These are phyloP conservation scores for Morone chrysops DNA, from an alignment of 2,113 vertebrate species.

Conservation along the genomic window DNA sequence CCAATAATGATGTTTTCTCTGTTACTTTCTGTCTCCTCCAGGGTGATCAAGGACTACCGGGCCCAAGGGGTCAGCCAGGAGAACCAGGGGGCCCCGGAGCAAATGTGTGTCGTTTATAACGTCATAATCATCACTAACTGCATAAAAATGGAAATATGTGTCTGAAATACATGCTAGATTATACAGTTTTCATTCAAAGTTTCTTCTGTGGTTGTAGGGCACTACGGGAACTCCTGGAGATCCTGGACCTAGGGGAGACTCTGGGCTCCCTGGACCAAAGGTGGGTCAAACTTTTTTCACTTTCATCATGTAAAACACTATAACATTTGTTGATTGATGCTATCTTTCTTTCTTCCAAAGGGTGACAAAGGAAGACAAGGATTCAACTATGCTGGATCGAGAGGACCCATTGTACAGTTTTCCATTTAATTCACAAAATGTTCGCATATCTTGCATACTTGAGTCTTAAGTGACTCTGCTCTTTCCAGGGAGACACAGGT, in stretches of 20 bases:
- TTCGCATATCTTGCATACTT: not conserved
- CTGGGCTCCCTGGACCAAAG: conserved; percentile 59
- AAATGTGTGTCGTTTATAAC: conserved; percentile 60
- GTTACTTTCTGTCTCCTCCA: conserved; percentile 25
- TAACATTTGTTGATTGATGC: not conserved
- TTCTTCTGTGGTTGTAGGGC: conserved; percentile 55
- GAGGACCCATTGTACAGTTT: conserved; percentile 86
- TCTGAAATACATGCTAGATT: not conserved
- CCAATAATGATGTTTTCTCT: not conserved
- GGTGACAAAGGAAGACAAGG: conserved; percentile 93
- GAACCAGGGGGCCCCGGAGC: conserved; percentile 43
- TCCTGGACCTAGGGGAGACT: conserved; percentile 64
- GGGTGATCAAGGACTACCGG: conserved; percentile 73
- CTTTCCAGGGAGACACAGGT: conserved; percentile 89
- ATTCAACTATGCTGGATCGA: conserved; percentile 91
- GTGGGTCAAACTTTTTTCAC: conserved; percentile 21
- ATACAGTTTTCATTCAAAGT: not conserved
- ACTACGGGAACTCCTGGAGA: conserved; percentile 66
- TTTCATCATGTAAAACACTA: not conserved
- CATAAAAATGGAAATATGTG: not conserved
- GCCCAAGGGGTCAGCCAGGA: conserved; percentile 70
- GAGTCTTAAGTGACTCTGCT: conserved; percentile 27
- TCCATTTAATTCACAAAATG: not conserved
- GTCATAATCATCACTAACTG: not conserved
- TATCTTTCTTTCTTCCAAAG: conserved; percentile 70